phyloP scores from a whole-genome alignment of 1,140 invertebrate species.

The Hypothenemus hampei region DNA sequence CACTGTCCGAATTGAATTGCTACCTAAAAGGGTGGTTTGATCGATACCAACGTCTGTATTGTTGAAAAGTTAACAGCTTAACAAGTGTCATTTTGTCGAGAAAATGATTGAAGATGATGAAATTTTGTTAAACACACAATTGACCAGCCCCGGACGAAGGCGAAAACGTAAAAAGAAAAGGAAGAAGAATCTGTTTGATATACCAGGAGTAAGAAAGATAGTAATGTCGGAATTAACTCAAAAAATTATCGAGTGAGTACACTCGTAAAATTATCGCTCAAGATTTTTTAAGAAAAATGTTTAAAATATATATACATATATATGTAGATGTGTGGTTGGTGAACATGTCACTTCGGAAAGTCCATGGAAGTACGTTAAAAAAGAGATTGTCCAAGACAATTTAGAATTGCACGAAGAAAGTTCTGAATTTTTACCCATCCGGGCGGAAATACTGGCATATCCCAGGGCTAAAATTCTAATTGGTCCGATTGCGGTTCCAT shows the following conservation, averaged over 20 bases:
- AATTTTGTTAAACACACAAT: neutral
- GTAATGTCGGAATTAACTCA: slow-evolving; percentile 47
- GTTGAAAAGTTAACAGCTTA: too few relatives aligned
- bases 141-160: neutral
- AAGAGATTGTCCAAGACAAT: slow-evolving; percentile 57
- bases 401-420: slow-evolving; percentile 48
- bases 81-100: too few relatives aligned
- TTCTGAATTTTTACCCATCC: slow-evolving; percentile 56
- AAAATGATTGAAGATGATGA: slow-evolving; percentile 1
- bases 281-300: neutral
- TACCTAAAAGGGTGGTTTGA: slow-evolving; percentile 1
- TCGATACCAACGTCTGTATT: slow-evolving; percentile 5
- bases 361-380: slow-evolving; percentile 64
- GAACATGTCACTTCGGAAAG: slow-evolving; percentile 62
- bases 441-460: slow-evolving; percentile 50
- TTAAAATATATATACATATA: neutral
- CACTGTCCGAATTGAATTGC: neutral
- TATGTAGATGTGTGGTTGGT: slow-evolving; percentile 44
- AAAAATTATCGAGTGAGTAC: slow-evolving; percentile 43
- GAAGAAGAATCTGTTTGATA: slow-evolving; percentile 28
- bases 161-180: slow-evolving; percentile 20
- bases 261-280: too few relatives aligned
- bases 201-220: slow-evolving; percentile 36
- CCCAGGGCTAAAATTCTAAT: slow-evolving; percentile 56
- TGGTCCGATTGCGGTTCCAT: slow-evolving; percentile 15